These are phyloP conservation scores for Takifugu flavidus DNA, from an alignment of 2,113 vertebrate genomes.

Conservation along the genomic window DNA sequence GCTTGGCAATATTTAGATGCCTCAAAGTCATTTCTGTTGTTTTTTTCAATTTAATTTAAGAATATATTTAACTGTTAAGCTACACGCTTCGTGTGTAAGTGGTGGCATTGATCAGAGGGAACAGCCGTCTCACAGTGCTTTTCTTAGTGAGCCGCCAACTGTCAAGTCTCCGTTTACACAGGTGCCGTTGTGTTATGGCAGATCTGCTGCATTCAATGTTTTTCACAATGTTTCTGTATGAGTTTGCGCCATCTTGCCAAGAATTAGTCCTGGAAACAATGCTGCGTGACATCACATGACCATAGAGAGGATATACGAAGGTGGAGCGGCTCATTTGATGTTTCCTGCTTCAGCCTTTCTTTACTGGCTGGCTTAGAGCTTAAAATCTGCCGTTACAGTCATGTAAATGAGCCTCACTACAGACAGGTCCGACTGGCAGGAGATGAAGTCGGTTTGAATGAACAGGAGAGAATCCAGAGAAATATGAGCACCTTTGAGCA, in stretches of 20 bases:
- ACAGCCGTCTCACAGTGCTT: background rate
- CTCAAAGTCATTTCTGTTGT: background rate
- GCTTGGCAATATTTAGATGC: too few species aligned
- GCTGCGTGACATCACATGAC: slow-evolving; percentile 6
- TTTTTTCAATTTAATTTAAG: background rate
- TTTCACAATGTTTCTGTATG: background rate
- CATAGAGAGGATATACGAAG: slow-evolving; percentile 15
- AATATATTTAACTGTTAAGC: background rate
- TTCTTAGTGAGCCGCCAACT: slow-evolving; percentile 19
- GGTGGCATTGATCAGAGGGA: background rate
- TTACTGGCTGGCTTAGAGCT: slow-evolving; percentile 36
- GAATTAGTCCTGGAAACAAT: background rate
- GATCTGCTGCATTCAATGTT: slow-evolving; percentile 32
- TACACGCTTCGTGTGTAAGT: too few species aligned
- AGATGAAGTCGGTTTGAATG: slow-evolving; percentile 39
- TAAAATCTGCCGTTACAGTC: slow-evolving; percentile 33
- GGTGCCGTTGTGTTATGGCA: slow-evolving; percentile 50
- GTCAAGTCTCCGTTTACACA: slow-evolving; percentile 43
- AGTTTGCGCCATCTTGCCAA: background rate
- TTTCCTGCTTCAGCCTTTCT: slow-evolving; percentile 14
- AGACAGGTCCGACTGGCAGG: slow-evolving; percentile 6
- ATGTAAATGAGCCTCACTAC: slow-evolving; percentile 27
- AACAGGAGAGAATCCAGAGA: slow-evolving; percentile 42
- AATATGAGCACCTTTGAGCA: slow-evolving; percentile 1
- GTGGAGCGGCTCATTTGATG: slow-evolving; percentile 45